These are phyloP conservation scores for Oreochromis aureus DNA, from an alignment of 2,113 vertebrate genomes.

Conservation along the genomic window DNA sequence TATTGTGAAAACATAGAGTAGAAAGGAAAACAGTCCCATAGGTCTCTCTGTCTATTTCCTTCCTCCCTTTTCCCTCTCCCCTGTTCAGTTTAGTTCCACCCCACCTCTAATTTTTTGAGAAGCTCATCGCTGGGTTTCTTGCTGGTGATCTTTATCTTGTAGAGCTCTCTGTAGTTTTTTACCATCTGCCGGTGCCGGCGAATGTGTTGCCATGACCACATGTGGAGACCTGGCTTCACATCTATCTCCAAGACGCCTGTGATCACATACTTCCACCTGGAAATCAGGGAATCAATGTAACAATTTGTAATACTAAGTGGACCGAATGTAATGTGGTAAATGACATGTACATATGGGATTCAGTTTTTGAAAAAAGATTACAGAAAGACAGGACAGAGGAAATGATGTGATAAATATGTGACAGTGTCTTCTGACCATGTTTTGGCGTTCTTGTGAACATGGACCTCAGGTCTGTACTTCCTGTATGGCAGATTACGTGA, in stretches of 20 bases:
- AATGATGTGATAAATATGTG: background rate
- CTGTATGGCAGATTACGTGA: conserved; percentile 92
- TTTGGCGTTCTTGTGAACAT: conserved; percentile 75
- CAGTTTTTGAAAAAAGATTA: background rate
- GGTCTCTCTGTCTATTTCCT: background rate
- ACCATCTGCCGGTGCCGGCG: conserved; percentile 75
- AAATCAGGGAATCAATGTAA: background rate
- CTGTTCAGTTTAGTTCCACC: background rate
- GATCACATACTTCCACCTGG: conserved; percentile 90
- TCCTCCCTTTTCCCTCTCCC: background rate
- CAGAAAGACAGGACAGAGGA: background rate
- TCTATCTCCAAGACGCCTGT: conserved; percentile 84
- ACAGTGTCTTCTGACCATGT: conserved; percentile 75
- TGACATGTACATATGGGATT: background rate
- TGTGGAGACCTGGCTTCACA: conserved; percentile 81
- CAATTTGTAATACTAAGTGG: background rate
- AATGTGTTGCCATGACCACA: conserved; percentile 96
- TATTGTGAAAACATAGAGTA: background rate
- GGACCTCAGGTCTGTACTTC: conserved; percentile 84
- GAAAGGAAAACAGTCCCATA: background rate
- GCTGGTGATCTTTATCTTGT: conserved; percentile 87
- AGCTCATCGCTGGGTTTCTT: conserved; percentile 82
- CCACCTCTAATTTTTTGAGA: conserved; percentile 80
- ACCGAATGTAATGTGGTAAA: background rate
- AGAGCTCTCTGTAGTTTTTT: conserved; percentile 84